Base-by-base conservation (phyloP, 2,888 invertebrate species). In the Chrysodeixis includens region DNA sequence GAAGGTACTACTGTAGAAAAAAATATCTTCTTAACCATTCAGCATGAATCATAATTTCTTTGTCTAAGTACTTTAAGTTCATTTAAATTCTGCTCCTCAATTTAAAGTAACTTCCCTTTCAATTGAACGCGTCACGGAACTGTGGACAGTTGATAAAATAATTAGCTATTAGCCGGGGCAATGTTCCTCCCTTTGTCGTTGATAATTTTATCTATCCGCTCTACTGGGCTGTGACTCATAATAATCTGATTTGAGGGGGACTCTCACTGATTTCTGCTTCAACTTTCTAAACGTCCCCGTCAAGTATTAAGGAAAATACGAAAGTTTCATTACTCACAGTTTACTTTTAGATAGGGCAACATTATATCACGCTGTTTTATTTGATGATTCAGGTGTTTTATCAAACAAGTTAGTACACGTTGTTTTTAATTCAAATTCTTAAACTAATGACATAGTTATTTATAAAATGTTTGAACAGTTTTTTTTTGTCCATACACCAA, bases 201-300 rank as follows among this genome's bases (percentile, higher is more conserved):
- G 86, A 86, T 90, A 91, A 92, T 90, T 88, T 93, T 93, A 93
- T 93, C 93, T 92, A 86, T 89, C 72, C 91, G 92, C 90, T 90
- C 89, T 90, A 85, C 77, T 92, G 90, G 86, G 77, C 88, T 85
- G 88, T 84, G 86, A 85, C 87, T 89, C 89, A 87, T 90, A 88
- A 91, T 92, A 91, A 93, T 91, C 89, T 88, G 86, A 90, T 91
- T 88, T 86, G 81, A 78, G 82, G 86, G 83, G 80, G 61, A 62
- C 63, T 65, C 68, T 68, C 56, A 64, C 72, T 74, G 74, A 78
- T 78, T 82, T 82, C 77, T 77, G 66, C 68, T 81, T 81, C 66
- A 73, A 78, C 76, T 71, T 72, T 73, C 56, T 49, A 54, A 65
- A 32, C 18, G 46, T 68, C 59, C 70, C 74, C 72, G 66, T 72